Evolutionary conservation across 2,888 invertebrate genomes (phyloP).

Genomic region (Bhutanitis thaidina): DNA sequence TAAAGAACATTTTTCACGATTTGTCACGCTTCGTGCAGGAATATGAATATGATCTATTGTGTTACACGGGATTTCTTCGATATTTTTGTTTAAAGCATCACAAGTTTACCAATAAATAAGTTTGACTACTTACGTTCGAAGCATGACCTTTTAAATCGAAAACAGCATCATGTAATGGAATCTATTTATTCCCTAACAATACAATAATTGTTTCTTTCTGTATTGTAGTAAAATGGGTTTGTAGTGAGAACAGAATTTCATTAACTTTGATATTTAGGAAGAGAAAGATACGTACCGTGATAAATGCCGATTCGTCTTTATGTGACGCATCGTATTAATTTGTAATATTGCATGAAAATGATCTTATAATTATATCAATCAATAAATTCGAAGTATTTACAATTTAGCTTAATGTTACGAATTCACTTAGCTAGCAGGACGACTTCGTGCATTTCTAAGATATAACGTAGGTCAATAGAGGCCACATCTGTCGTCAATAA

Average conservation of each 20-base stretch:
- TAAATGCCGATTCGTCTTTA: too few relatives aligned
- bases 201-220: too few relatives aligned
- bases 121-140: neutral
- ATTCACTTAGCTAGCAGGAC: neutral
- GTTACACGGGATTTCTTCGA: neutral
- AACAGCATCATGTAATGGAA: neutral
- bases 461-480: constrained; percentile 14
- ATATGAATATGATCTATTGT: neutral
- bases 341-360: too few relatives aligned
- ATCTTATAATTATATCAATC: too few relatives aligned
- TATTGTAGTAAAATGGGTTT: too few relatives aligned
- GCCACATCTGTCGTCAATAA: neutral
- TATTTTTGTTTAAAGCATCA: neutral
- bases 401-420: too few relatives aligned
- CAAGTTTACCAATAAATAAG: constrained; percentile 5
- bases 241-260: too few relatives aligned
- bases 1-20: neutral
- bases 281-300: too few relatives aligned
- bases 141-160: neutral
- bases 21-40: neutral
- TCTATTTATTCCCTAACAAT: too few relatives aligned
- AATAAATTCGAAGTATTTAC: too few relatives aligned
- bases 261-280: too few relatives aligned
- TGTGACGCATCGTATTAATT: too few relatives aligned
- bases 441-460: constrained; percentile 2